Percentiles rank a stretch among this genome's conserved stretches.
Conservation (phyloP, 2,888 invertebrate genomes). For the Poecilus cupreus region DNA sequence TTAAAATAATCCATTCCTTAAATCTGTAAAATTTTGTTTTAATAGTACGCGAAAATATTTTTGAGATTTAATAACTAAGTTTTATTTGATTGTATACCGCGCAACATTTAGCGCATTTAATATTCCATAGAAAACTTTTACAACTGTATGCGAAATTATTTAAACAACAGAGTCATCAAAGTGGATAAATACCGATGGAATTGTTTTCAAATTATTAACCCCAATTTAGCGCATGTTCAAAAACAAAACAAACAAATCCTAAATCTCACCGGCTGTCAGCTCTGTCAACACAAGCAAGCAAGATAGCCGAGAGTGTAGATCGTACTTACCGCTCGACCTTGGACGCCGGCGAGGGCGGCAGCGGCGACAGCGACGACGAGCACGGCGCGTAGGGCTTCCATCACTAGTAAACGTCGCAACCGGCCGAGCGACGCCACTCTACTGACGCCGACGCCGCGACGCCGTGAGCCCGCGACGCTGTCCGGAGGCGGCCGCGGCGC, state of each 20-base stretch:
- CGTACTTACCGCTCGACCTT: conserved; percentile 55
- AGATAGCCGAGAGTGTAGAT: neutral
- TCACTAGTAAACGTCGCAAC: conserved; percentile 26
- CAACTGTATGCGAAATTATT: neutral
- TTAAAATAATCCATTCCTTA: no score
- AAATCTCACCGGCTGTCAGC: conserved; percentile 16
- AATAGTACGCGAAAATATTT: no score
- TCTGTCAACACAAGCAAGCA: neutral
- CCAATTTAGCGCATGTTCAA: conserved; percentile 14
- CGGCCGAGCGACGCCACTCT: conserved; percentile 25
- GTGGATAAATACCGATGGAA: neutral
- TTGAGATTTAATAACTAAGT: no score
- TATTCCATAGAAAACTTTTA: neutral
- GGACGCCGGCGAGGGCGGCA: conserved; percentile 32
- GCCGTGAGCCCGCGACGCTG: conserved; percentile 5
- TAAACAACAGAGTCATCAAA: neutral
- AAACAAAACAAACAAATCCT: neutral
- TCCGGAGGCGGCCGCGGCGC: conserved; percentile 29
- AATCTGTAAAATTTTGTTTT: no score
- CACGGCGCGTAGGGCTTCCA: conserved; percentile 24
- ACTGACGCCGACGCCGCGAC: conserved; percentile 47
- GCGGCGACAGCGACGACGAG: conserved; percentile 17
- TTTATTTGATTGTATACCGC: neutral
- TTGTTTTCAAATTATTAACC: conserved; percentile 18
- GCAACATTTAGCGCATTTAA: neutral